These are phyloP conservation scores for Noctua comes DNA, from an alignment of 2,888 invertebrate genomes.

Conservation along the genomic window DNA sequence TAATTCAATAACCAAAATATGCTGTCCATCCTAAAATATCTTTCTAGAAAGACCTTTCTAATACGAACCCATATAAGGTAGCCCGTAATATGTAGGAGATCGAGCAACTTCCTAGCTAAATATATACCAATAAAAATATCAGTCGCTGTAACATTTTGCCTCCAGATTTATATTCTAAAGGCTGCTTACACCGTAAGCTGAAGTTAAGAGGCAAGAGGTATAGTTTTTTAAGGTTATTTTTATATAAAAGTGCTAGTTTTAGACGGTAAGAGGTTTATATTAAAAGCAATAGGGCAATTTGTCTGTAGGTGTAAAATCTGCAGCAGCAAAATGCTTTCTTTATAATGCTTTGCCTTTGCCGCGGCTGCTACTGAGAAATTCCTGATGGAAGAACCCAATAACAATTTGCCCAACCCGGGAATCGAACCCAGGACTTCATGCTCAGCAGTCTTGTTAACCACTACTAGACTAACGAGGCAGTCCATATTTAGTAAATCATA, in stretches of 20 bases:
- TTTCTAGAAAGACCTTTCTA: not conserved
- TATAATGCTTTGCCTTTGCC: too few species aligned
- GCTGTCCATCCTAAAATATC: not conserved
- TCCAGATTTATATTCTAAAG: constrained; percentile 27
- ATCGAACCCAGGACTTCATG: too few species aligned
- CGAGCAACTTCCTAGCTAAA: constrained; percentile 27
- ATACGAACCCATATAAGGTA: constrained; percentile 8
- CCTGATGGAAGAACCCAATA: too few species aligned
- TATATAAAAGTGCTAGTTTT: not conserved
- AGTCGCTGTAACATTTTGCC: constrained; percentile 27
- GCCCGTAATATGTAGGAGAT: constrained; percentile 1
- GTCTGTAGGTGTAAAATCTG: too few species aligned
- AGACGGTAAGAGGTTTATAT: not conserved
- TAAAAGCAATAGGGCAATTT: not conserved
- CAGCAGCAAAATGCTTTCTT: too few species aligned
- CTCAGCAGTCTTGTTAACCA: too few species aligned
- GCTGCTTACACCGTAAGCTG: constrained; percentile 31
- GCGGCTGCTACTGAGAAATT: too few species aligned
- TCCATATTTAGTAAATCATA: too few species aligned
- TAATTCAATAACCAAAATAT: not conserved
- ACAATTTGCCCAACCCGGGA: too few species aligned
- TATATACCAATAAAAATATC: constrained; percentile 31
- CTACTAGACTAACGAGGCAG: too few species aligned
- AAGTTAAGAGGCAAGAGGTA: constrained; percentile 4
- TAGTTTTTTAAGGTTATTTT: constrained; percentile 14